phyloP scores from a whole-genome alignment of 2,113 vertebrate genomes.

The Pelecanus crispus region DNA sequence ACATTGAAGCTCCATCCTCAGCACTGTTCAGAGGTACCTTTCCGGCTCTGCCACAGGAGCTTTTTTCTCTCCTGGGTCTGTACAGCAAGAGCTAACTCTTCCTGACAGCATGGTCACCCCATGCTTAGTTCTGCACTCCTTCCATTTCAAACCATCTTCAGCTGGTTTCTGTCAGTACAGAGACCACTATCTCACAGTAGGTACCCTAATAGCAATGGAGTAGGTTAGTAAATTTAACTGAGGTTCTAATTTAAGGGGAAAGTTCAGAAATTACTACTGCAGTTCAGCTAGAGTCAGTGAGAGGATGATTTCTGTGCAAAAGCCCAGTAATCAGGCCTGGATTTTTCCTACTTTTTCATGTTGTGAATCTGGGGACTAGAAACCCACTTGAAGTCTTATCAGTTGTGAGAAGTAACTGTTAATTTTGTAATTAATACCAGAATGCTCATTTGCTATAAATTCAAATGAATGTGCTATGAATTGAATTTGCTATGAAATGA shows the following conservation, averaged over 20 bases:
- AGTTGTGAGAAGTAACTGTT: not conserved
- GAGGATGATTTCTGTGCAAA: not conserved
- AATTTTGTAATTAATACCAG: not conserved
- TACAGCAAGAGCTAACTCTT: not conserved
- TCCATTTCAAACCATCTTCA: not conserved
- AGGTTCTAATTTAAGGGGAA: not conserved
- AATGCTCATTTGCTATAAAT: not conserved
- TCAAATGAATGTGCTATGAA: not conserved
- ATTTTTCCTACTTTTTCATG: not conserved
- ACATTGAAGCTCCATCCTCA: not conserved
- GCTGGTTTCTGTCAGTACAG: not conserved
- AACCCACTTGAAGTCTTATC: not conserved
- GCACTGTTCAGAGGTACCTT: not conserved
- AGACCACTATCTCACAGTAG: not conserved
- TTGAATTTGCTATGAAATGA: not conserved
- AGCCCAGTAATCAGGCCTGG: not conserved
- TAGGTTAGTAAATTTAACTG: not conserved
- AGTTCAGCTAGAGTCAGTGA: not conserved
- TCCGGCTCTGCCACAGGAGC: not conserved
- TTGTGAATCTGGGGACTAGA: not conserved
- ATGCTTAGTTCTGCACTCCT: not conserved
- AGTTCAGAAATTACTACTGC: not conserved
- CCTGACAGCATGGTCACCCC: not conserved
- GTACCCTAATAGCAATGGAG: not conserved
- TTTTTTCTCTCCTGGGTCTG: not conserved